These are phyloP conservation scores for Euwallacea similis DNA, from an alignment of 1,140 invertebrate species.

Conservation along the genomic window DNA sequence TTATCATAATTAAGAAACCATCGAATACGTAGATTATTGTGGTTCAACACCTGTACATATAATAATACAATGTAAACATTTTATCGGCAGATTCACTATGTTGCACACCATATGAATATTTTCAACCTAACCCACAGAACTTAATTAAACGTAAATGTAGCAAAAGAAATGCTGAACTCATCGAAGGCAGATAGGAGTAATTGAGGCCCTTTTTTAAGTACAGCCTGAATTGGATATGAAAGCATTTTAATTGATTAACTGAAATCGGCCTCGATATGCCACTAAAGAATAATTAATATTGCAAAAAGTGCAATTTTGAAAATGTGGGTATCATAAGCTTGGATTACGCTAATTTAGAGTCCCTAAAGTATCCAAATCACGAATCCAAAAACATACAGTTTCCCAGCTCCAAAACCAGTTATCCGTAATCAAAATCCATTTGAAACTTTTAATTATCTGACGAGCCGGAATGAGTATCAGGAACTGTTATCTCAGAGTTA, in stretches of 20 bases:
- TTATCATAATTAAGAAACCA: no score
- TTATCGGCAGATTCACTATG: no score
- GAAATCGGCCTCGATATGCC: constrained; percentile 4
- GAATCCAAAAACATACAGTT: background rate
- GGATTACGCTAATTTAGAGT: background rate
- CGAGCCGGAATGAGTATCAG: background rate
- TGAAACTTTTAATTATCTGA: background rate
- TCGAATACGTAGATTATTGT: no score
- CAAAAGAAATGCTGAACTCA: no score
- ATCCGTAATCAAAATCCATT: background rate
- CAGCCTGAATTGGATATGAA: no score
- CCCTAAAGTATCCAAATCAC: background rate
- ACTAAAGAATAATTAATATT: background rate
- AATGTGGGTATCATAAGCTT: background rate
- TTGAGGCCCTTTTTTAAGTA: background rate
- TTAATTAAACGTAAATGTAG: no score
- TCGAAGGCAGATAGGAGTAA: background rate
- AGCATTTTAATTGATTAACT: background rate
- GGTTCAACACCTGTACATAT: no score
- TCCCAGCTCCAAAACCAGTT: background rate
- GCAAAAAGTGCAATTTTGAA: background rate
- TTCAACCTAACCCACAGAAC: no score
- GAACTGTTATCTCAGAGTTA: background rate
- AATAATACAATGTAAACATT: no score
- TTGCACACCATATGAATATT: no score